phyloP scores from a whole-genome alignment of 2,888 invertebrate species.

The Eustalomyia histrio region DNA sequence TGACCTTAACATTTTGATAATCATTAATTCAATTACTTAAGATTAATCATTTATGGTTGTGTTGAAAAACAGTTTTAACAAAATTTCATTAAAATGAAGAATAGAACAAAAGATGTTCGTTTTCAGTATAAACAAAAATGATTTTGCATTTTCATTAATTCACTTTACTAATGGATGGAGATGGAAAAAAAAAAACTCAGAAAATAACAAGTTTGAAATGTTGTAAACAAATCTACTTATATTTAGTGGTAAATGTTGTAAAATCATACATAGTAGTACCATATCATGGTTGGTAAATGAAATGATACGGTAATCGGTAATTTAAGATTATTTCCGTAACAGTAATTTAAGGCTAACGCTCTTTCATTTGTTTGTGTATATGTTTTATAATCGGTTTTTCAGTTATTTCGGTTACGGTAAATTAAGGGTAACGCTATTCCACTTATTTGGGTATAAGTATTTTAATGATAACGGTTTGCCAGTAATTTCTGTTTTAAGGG shows the following conservation, averaged over 20 bases:
- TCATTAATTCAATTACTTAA: slow-evolving; percentile 46
- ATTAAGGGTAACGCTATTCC: no score
- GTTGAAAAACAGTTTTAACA: neutral
- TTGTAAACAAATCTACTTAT: neutral
- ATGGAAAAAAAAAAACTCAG: no score
- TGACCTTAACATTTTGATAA: slow-evolving; percentile 38
- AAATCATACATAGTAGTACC: slow-evolving; percentile 34
- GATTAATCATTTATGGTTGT: slow-evolving; percentile 41
- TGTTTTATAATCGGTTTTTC: no score
- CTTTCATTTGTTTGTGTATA: no score
- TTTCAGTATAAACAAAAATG: slow-evolving; percentile 20
- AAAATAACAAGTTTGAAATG: neutral
- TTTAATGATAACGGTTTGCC: no score
- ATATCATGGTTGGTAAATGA: no score
- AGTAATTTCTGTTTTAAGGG: no score
- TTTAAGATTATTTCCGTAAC: no score
- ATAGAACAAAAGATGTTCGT: neutral
- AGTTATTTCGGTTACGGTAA: no score
- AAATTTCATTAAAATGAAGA: slow-evolving; percentile 27
- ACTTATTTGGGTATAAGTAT: no score
- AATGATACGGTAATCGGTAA: no score
- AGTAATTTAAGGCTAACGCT: no score
- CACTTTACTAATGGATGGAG: slow-evolving; percentile 15
- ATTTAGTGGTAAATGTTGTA: slow-evolving; percentile 36
- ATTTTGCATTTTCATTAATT: slow-evolving; percentile 55